A percentile compares a stretch with the other conserved stretches of the same genome.
Conservation (phyloP, 2,797 vertebrate genomes). For the Cryptoprocta ferox region DNA sequence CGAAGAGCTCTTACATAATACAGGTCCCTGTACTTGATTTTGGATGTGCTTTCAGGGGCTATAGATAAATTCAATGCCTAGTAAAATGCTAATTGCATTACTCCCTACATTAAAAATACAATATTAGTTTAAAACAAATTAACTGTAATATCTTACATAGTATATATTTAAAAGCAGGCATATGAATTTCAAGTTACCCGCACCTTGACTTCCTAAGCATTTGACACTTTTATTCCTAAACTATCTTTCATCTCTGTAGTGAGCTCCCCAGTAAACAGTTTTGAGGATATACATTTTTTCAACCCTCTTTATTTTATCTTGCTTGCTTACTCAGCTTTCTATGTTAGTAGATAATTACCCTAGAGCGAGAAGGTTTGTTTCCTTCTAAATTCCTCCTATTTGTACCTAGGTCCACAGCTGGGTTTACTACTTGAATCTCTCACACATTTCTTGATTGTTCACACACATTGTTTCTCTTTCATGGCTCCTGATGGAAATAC, state of each 20-base stretch:
- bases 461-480: neutral
- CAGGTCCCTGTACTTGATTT: neutral
- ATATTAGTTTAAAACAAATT: neutral
- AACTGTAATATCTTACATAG: neutral
- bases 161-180: neutral
- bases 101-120: neutral
- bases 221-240: neutral
- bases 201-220: neutral
- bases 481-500: neutral
- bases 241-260: neutral
- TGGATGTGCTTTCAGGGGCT: neutral
- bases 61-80: neutral
- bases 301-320: neutral
- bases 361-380: neutral
- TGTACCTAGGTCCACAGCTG: neutral
- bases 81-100: neutral
- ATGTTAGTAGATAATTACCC: neutral
- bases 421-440: neutral
- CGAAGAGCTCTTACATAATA: neutral
- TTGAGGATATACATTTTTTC: neutral
- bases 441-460: neutral
- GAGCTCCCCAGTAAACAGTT: neutral
- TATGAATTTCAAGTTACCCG: neutral
- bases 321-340: conserved; percentile 11
- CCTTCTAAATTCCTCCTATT: neutral